Conservation (phyloP, 2,113 vertebrate genomes). For the Ciconia boyciana region DNA sequence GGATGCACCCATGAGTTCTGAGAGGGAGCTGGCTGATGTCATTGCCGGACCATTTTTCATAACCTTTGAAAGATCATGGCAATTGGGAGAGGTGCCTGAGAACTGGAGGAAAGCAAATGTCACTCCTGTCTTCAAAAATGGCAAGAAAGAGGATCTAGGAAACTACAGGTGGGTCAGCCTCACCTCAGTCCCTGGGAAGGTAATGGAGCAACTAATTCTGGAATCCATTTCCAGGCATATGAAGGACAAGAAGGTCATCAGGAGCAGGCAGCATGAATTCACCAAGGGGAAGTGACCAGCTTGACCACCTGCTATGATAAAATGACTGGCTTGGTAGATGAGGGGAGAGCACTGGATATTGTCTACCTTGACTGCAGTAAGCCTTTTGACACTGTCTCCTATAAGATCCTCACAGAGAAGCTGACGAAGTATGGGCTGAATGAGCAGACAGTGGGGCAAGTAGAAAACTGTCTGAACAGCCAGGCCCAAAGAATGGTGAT, state of each 20-base stretch:
- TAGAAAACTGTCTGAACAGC: not conserved
- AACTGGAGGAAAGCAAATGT: not conserved
- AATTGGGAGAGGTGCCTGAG: not conserved
- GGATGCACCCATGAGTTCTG: not conserved
- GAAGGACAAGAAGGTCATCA: not conserved
- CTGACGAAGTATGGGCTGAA: not conserved
- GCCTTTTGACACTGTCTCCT: not conserved
- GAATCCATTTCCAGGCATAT: not conserved
- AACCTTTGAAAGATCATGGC: not conserved
- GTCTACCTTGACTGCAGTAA: not conserved
- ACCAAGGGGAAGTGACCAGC: not conserved
- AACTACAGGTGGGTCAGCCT: not conserved
- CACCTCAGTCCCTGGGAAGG: not conserved
- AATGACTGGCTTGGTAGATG: not conserved
- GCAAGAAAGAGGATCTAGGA: not conserved
- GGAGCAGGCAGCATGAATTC: not conserved
- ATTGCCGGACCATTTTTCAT: not conserved
- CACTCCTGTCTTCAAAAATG: not conserved
- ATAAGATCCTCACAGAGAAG: not conserved
- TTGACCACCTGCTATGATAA: not conserved
- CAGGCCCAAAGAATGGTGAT: not conserved
- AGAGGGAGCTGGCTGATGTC: not conserved
- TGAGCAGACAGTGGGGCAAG: too few species aligned
- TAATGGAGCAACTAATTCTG: not conserved
- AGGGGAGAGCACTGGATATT: not conserved